Evolutionary conservation across 92 coral and sea anemone species (phyloP).

Genomic region (Anthopleura xanthogrammica): DNA sequence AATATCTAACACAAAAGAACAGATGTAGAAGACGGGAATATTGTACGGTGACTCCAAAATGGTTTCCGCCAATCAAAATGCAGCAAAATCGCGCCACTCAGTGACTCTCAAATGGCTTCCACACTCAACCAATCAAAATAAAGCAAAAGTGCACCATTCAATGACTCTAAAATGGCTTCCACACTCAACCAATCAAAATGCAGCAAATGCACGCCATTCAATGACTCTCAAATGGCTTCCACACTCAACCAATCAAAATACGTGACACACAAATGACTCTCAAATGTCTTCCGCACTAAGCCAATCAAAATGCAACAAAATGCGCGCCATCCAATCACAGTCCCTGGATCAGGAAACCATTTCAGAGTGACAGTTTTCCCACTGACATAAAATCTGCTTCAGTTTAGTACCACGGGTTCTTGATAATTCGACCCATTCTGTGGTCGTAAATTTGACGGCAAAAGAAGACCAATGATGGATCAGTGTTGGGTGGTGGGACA

Average conservation of each 20-base stretch:
- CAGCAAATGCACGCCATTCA: not conserved
- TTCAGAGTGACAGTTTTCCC: not conserved
- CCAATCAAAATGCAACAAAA: not conserved
- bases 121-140: no score
- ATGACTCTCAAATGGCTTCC: not conserved
- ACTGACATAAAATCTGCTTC: not conserved
- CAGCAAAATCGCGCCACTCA: no score
- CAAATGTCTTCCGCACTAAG: not conserved
- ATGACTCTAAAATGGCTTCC: not conserved
- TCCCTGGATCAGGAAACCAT: not conserved
- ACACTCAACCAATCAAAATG: not conserved
- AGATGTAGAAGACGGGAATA: not conserved
- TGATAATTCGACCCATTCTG: conserved; percentile 94
- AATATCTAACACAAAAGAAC: not conserved
- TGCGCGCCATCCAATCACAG: not conserved
- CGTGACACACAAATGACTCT: not conserved
- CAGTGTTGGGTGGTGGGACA: conserved; percentile 80
- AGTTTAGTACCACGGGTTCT: conserved; percentile 66
- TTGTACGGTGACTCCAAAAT: not conserved
- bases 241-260: no score
- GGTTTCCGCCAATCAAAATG: not conserved
- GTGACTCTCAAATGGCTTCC: no score
- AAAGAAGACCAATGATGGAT: conserved; percentile 92
- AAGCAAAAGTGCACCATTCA: not conserved
- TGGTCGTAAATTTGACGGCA: conserved; percentile 97